These are phyloP conservation scores for Pygoscelis adeliae DNA, from an alignment of 2,113 vertebrate genomes.

Conservation along the genomic window DNA sequence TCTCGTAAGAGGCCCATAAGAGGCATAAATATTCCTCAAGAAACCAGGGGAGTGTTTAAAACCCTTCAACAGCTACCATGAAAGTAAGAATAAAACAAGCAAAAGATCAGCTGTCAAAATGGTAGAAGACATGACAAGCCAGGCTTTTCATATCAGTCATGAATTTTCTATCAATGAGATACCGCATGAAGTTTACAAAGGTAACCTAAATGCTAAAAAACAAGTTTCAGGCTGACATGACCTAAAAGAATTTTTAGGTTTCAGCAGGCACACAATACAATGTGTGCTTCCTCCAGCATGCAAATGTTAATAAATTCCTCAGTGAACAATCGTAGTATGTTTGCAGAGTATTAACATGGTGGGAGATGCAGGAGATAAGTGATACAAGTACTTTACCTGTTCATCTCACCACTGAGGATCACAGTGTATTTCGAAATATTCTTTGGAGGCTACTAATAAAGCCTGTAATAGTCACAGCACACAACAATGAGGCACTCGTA, in stretches of 20 bases:
- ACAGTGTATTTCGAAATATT: not conserved
- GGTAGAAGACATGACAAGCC: not conserved
- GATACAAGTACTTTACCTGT: not conserved
- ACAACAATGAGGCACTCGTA: not conserved
- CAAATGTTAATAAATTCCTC: not conserved
- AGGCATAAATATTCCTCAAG: conserved; percentile 65
- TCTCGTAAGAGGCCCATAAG: conserved; percentile 31
- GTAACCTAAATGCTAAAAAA: not conserved
- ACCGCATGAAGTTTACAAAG: not conserved
- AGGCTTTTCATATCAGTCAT: not conserved
- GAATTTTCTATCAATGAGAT: not conserved
- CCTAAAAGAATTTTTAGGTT: not conserved
- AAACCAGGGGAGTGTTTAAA: conserved; percentile 39
- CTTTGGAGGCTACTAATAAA: not conserved
- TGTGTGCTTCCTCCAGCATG: not conserved
- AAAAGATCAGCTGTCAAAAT: conserved; percentile 49
- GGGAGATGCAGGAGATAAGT: not conserved
- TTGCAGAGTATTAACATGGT: not conserved
- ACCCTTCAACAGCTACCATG: conserved; percentile 51
- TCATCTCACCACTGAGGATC: not conserved
- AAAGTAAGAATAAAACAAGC: conserved; percentile 62
- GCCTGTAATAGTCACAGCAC: not conserved
- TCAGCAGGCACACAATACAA: not conserved
- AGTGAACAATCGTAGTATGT: not conserved
- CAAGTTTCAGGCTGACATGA: not conserved